These are phyloP conservation scores for Megaceryle maxima DNA, from an alignment of 2,113 vertebrate species.

Conservation along the genomic window DNA sequence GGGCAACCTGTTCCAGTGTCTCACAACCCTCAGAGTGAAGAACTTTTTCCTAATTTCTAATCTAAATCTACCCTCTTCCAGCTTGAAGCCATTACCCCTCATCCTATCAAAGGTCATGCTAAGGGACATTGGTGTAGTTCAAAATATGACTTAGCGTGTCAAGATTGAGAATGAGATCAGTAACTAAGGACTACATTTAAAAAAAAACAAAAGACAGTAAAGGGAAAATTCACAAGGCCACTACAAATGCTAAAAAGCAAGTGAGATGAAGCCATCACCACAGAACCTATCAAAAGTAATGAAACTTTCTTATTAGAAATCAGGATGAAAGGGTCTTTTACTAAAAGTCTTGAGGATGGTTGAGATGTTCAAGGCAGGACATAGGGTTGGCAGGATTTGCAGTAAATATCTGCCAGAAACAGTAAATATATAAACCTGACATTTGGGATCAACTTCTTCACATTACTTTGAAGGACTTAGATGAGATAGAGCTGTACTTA, in stretches of 20 bases:
- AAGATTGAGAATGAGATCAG: not conserved
- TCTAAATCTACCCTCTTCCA: no score
- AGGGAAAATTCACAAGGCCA: not conserved
- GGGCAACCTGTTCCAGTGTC: no score
- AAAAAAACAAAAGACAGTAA: not conserved
- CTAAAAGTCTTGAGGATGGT: not conserved
- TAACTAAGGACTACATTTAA: not conserved
- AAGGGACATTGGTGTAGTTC: not conserved
- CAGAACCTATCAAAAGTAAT: not conserved
- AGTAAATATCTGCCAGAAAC: not conserved
- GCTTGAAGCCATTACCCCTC: no score
- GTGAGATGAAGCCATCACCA: not conserved
- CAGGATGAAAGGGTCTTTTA: not conserved
- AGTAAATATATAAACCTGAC: not conserved
- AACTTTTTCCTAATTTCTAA: no score
- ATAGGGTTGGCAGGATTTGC: not conserved
- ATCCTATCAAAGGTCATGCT: not conserved
- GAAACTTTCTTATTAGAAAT: not conserved
- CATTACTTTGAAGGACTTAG: not conserved
- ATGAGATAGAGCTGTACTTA: not conserved
- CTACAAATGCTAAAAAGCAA: not conserved
- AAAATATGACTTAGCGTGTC: not conserved
- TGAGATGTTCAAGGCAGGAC: not conserved
- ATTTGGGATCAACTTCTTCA: not conserved
- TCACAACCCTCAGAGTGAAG: no score